Base-by-base conservation (phyloP, 2,113 vertebrate species). In the Lepidiolamprologus cunningtoni region DNA sequence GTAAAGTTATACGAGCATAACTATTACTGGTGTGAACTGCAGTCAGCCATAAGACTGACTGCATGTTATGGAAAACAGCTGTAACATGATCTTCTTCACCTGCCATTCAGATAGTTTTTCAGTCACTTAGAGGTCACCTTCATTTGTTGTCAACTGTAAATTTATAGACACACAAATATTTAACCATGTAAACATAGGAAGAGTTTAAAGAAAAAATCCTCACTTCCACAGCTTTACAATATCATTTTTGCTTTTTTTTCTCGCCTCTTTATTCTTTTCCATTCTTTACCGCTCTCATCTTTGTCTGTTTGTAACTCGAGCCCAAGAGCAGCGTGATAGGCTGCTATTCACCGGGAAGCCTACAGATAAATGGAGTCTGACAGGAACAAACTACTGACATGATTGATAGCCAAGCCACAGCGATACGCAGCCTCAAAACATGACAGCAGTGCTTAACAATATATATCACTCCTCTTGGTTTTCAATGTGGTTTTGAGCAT, bases 271-370 rank as follows among this genome's bases (percentile, higher is more conserved):
- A 84, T 86, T 73, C 57, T 3, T 85, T 85, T 79, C 28, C 79
- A 50, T 68, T 78, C 76, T 87, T 82, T 28, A 17, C 35, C 14
- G 17, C 58, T 80, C 73, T 95, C 76, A 52, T 92, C 68, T 61
- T 31, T 82, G 40, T 86, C 63, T 76, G 92, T 91, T 91, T 93
- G 93, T 91, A 91, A 95, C 91, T 92, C 6, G n/a, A 90, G 35
- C 84, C 86, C 58, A 23, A 82, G 78, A 90, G 86, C 58, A 79
- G 82, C 5, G n/a, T 80, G 78, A 81, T 71, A 78, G 87, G 52
- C 81, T 71, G 66, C 71, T 66, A 42, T 78, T 83, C 86, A 83
- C 79, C 1, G 40, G 68, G 55, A 89, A 80, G 84, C 87, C 86
- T 37, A 89, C 50, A 89, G 89, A 92, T 87, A 92, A 89, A 93